Percentiles rank a stretch among this genome's conserved stretches.
Conservation (phyloP, 2,797 vertebrate species). For the Merluccius polli region DNA sequence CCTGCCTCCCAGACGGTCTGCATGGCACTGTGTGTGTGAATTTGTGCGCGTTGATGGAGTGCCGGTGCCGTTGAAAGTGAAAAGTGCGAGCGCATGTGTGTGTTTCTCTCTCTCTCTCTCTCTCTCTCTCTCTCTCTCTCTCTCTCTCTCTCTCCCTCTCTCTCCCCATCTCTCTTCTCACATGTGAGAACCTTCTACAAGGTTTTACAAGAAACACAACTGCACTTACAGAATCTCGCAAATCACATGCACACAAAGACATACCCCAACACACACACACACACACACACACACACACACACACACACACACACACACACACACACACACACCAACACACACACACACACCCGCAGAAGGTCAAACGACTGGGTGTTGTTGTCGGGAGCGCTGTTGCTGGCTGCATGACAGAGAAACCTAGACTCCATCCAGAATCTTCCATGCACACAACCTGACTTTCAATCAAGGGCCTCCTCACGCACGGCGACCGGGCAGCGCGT, state of each 20-base stretch:
- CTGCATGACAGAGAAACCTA: conserved; percentile 7
- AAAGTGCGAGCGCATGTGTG: conserved; percentile 50
- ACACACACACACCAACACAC: conserved; percentile 21
- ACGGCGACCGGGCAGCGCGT: conserved; percentile 19
- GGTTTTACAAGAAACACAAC: background rate
- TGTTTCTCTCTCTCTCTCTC: background rate
- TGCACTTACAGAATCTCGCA: background rate
- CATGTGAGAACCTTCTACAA: background rate
- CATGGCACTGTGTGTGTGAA: conserved; percentile 10
- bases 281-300: background rate
- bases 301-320: conserved; percentile 9
- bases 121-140: background rate
- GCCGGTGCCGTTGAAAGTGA: conserved; percentile 45
- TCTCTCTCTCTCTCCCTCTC: background rate
- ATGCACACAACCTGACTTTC: conserved; percentile 11
- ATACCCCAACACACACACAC: conserved; percentile 1
- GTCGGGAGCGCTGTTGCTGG: background rate
- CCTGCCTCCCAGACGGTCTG: conserved; percentile 1
- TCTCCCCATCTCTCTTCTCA: background rate
- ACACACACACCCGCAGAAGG: conserved; percentile 19
- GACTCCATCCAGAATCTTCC: background rate
- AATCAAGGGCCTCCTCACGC: conserved; percentile 4
- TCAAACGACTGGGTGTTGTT: background rate
- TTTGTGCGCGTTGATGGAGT: conserved; percentile 17
- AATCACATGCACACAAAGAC: background rate